Evolutionary conservation across 2,113 vertebrate genomes (phyloP), one percentile per base, ranked within the genome.

Genomic region (Phasianus colchicus): DNA sequence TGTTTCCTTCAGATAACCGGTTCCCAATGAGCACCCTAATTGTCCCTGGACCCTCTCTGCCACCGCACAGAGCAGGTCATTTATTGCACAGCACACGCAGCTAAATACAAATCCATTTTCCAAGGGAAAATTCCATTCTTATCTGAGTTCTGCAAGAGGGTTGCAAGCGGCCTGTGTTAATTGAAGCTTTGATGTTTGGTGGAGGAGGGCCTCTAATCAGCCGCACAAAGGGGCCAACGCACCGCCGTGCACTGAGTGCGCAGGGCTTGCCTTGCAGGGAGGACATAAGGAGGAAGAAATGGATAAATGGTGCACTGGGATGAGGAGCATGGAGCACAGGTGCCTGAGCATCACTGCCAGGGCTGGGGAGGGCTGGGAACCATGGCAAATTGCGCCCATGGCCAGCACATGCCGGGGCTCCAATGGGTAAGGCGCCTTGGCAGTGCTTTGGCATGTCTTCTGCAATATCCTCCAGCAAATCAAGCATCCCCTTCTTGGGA

Each of bases 61-160:
- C 66, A 19, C 96, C 73, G 84, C 27, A 54, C 83, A 20, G 97
- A 96, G 96, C 96, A 94, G 98, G 97, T 97, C 98, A 96, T 97
- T 97, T 96, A 95, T 97, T 70, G 96, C 97, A 94, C 94, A 69
- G 96, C 96, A 84, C 97, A 95, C 82, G 93, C 97, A 88, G 95
- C 97, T 95, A 82, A 97, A 97, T 97, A 97, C 97, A 97, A 98
- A 98, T 96, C 98, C 97, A 95, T 97, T 98, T 97, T 97, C 97
- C 97, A 73, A 95, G 97, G 97, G 96, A 97, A 97, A 98, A 97
- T 96, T 97, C 97, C 97, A 89, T 97, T 97, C 97, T 98, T 98
- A 98, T 98, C 98, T 96, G 98, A 96, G 97, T 94, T 97, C 95
- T 97, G 97, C 98, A 98, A 97, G 97, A 98, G 98, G 97, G 97